These are phyloP conservation scores for Papilio xuthus DNA, from an alignment of 1,140 invertebrate genomes.

Conservation along the genomic window DNA sequence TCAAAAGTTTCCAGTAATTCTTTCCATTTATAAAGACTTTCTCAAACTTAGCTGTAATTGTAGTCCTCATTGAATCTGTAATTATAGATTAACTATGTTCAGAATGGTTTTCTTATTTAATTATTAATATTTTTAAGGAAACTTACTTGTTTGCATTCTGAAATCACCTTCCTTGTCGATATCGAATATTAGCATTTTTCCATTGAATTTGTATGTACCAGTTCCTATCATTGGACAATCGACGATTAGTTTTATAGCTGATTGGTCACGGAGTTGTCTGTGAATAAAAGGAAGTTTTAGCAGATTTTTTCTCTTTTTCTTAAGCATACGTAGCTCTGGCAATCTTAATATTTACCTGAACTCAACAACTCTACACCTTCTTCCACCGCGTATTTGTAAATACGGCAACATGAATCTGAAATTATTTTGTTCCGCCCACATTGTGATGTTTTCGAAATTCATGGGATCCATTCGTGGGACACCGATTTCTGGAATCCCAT, in stretches of 20 bases:
- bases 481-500: constrained; percentile 24
- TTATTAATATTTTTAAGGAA: background rate
- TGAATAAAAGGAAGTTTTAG: background rate
- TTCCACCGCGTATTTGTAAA: background rate
- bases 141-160: background rate
- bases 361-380: background rate
- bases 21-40: background rate
- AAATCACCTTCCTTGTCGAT: background rate
- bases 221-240: constrained; percentile 4
- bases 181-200: constrained; percentile 3
- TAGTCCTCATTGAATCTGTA: background rate
- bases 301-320: background rate
- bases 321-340: background rate
- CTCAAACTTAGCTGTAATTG: background rate
- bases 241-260: background rate
- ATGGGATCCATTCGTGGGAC: constrained; percentile 32
- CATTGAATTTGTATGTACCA: constrained; percentile 4
- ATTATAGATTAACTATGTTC: background rate
- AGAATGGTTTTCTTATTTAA: background rate
- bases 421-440: background rate
- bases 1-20: constrained; percentile 4
- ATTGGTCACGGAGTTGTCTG: background rate
- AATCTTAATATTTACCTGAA: background rate
- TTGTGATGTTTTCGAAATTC: constrained; percentile 9
- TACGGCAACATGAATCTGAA: background rate